phyloP scores from a whole-genome alignment of 2,113 vertebrate genomes.

The Grus americana region DNA sequence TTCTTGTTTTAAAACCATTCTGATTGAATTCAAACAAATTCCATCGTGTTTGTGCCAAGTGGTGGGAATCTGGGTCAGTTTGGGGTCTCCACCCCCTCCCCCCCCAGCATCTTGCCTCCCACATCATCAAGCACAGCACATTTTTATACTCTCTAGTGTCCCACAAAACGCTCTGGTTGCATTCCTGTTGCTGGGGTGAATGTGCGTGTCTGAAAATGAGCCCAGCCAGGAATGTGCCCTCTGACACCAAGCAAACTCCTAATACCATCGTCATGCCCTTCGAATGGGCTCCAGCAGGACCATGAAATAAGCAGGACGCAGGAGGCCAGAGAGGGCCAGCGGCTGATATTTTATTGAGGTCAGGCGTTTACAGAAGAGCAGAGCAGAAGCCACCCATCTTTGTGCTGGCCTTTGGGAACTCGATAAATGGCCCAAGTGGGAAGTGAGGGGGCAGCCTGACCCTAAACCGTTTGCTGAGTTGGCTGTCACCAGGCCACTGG shows the following conservation, averaged over 20 bases:
- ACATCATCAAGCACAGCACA: background rate
- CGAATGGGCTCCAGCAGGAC: background rate
- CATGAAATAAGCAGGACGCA: background rate
- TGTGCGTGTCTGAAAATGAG: background rate
- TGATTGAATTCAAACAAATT: background rate
- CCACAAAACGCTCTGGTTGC: conserved; percentile 14
- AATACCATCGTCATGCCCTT: background rate
- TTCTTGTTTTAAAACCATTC: background rate
- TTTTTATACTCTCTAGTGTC: conserved; percentile 56
- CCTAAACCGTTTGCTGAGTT: background rate
- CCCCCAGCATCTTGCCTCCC: background rate
- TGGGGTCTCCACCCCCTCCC: background rate
- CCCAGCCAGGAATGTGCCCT: conserved; percentile 51
- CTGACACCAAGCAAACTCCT: conserved; percentile 7
- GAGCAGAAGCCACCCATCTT: background rate
- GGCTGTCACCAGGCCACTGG: background rate
- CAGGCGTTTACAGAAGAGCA: background rate
- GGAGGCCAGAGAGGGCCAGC: background rate
- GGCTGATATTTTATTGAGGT: background rate
- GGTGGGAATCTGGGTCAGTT: conserved; percentile 15
- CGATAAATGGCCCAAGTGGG: background rate
- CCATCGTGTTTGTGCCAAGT: background rate
- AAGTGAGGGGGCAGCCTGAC: background rate
- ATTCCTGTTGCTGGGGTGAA: conserved; percentile 22
- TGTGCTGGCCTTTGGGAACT: background rate